These are phyloP conservation scores for Drosophila ironensis DNA, from an alignment of 1,140 invertebrate genomes.

Conservation along the genomic window DNA sequence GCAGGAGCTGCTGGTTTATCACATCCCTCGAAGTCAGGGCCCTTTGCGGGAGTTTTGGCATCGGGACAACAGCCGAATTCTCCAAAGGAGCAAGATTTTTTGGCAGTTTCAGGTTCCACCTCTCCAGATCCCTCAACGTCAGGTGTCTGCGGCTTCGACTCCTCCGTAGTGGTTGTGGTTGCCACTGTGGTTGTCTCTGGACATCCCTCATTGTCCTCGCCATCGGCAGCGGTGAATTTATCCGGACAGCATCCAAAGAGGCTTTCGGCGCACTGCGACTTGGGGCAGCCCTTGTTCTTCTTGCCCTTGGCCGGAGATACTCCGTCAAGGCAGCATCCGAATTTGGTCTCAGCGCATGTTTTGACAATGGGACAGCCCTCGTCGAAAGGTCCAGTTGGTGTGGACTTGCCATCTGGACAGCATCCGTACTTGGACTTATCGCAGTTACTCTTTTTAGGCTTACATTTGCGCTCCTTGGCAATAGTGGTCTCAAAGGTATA, in stretches of 20 bases:
- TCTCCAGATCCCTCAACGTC: slow-evolving; percentile 67
- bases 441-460: slow-evolving; percentile 85
- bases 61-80: slow-evolving; percentile 94
- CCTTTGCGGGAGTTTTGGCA: slow-evolving; percentile 89
- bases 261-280: slow-evolving; percentile 88
- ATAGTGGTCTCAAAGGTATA: slow-evolving; percentile 83
- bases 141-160: slow-evolving; percentile 59
- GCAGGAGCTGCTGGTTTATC: slow-evolving; percentile 54
- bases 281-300: slow-evolving; percentile 89
- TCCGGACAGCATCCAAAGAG: slow-evolving; percentile 94
- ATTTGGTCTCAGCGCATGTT: slow-evolving; percentile 91
- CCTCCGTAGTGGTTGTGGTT: slow-evolving; percentile 67
- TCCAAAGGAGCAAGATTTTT: slow-evolving; percentile 86
- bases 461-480: slow-evolving; percentile 84
- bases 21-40: slow-evolving; percentile 92
- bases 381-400: slow-evolving; percentile 92
- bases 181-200: slow-evolving; percentile 85
- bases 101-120: slow-evolving; percentile 12
- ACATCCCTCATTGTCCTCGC: slow-evolving; percentile 92
- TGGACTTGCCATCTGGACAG: slow-evolving; percentile 92
- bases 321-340: slow-evolving; percentile 94
- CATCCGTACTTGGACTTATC: slow-evolving; percentile 91
- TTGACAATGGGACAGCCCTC: slow-evolving; percentile 89
- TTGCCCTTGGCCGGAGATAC: slow-evolving; percentile 90
- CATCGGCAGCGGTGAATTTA: slow-evolving; percentile 89